Evolutionary conservation across 2,888 invertebrate genomes (phyloP).

Genomic region (Bugula neritina): DNA sequence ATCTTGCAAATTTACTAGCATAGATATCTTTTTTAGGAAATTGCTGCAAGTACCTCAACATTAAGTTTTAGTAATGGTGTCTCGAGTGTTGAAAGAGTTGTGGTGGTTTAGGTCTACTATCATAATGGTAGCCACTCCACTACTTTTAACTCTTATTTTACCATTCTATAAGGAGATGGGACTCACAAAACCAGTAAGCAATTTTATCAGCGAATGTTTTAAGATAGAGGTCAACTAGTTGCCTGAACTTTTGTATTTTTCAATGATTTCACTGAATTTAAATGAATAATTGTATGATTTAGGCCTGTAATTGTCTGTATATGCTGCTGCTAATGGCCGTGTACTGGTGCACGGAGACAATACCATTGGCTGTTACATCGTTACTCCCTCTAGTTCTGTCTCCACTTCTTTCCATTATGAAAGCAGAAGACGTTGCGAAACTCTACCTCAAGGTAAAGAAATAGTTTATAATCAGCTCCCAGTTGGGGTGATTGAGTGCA

Average conservation of each 20-base stretch:
- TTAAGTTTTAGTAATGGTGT: neutral
- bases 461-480: too few relatives aligned
- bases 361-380: slow-evolving; percentile 8
- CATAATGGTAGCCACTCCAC: slow-evolving; percentile 15
- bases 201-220: neutral
- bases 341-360: slow-evolving; percentile 22
- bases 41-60: too few relatives aligned
- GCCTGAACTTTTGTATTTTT: too few relatives aligned
- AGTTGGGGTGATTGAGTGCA: too few relatives aligned
- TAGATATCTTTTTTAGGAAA: too few relatives aligned
- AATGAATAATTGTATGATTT: too few relatives aligned
- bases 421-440: slow-evolving; percentile 18
- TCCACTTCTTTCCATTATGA: neutral
- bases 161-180: slow-evolving; percentile 25
- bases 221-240: neutral
- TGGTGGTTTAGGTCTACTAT: slow-evolving; percentile 20
- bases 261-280: too few relatives aligned
- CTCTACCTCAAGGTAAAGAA: slow-evolving; percentile 9
- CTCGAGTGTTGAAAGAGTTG: neutral
- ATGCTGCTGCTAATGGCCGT: slow-evolving; percentile 25
- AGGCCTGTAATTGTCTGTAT: slow-evolving; percentile 24
- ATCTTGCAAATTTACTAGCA: too few relatives aligned
- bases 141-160: neutral
- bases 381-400: neutral
- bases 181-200: neutral